Base-by-base conservation (phyloP, 1,140 invertebrate species). In the Macrocentrus cingulum region DNA sequence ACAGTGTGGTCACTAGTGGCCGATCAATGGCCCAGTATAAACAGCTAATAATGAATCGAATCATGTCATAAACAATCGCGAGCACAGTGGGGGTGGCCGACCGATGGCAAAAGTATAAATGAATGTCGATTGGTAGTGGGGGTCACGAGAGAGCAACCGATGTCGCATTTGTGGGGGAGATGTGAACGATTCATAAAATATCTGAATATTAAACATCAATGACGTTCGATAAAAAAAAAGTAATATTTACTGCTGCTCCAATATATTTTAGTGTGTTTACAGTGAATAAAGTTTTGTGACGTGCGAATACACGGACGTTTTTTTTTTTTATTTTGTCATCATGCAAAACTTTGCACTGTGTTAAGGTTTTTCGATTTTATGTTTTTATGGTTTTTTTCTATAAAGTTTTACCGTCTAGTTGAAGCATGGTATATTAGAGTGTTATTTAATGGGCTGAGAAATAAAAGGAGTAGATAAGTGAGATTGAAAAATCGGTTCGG, bases 21-120 rank as follows among this genome's bases (percentile, higher is more conserved):
- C 65, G 71, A 73, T 74, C 72, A 66, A 76, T 72, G 66, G 36
- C 56, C 63, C 63, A 63, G 69, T 68, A 71, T 76, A 77, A 79
- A 70, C 69, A 76, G 72, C 74, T 78, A 76, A 78, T 78, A 76
- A 76, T 77, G 71, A 74, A 76, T 75, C 67, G 73, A 75, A 76
- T 72, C 66, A 72, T 71, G 70, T 71, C 69, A 74, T 74, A 77
- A 74, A 73, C 70, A 75, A 69, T 76, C 59, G 62, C 56, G 44
- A 50, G 18, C 37, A 32, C 15, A 39, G 36, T 2, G 25, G 34
- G 20, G 53, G 19, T 20, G 46, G 53, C 50, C 42, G 41, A 44
- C 41, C 37, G 51, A 29, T 67, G 63, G 72, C 67, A 74, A 76
- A 77, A 75, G 71, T 75, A 70, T 74, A 75, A 74, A 75, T 66